Evolutionary conservation across 2,113 vertebrate species (phyloP).

Genomic region (Pygathrix nemaeus): DNA sequence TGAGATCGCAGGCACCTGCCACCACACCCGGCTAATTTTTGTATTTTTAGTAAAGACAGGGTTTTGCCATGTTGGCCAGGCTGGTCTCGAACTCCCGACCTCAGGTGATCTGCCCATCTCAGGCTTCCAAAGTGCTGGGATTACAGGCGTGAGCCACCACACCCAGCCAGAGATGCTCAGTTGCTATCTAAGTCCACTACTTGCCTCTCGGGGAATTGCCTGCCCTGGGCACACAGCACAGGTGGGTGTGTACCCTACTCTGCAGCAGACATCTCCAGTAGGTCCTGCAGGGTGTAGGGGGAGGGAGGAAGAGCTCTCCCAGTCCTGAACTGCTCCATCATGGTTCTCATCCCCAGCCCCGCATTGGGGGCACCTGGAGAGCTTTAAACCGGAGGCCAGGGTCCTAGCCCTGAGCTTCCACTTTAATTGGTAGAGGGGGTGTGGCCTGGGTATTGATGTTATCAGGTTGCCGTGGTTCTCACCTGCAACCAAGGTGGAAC

Average conservation of each 20-base stretch:
- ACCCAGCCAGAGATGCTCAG: accelerated
- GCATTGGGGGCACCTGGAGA: not conserved
- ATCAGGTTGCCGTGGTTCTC: too few species aligned
- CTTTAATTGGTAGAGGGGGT: not conserved
- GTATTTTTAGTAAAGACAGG: too few species aligned
- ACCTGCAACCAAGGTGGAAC: not conserved
- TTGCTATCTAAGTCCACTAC: accelerated
- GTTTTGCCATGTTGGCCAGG: too few species aligned
- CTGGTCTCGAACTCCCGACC: too few species aligned
- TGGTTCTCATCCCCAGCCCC: not conserved
- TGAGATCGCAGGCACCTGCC: too few species aligned
- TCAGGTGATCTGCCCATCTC: too few species aligned
- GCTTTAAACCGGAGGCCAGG: accelerated
- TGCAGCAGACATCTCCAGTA: not conserved
- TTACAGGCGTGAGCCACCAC: too few species aligned
- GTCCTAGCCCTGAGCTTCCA: accelerated
- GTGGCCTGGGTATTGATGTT: not conserved
- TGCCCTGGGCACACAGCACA: accelerated
- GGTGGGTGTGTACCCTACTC: accelerated
- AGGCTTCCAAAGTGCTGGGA: too few species aligned
- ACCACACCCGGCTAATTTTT: too few species aligned
- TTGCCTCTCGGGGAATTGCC: not conserved
- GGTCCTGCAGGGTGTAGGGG: not conserved
- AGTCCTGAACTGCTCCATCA: not conserved
- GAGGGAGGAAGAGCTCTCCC: not conserved